Evolutionary conservation across 2,797 vertebrate genomes (phyloP).

Genomic region (Pangasius mekongensis): DNA sequence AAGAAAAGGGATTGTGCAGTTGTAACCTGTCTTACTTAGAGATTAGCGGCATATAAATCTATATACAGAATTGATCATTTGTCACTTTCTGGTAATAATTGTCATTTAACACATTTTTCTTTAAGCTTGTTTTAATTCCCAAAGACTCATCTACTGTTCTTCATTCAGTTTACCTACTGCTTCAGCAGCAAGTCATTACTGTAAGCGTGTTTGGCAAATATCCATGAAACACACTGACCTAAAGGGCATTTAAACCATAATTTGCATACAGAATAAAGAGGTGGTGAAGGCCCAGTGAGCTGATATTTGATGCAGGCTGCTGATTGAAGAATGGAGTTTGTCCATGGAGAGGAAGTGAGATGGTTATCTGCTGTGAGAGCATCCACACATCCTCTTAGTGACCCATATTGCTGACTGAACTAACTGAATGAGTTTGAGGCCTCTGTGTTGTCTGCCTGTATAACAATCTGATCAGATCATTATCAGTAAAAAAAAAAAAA

Average conservation of each 20-base stretch:
- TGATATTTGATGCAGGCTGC: conserved; percentile 47
- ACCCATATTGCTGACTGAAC: conserved; percentile 34
- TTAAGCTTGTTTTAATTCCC: not conserved
- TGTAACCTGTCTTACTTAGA: not conserved
- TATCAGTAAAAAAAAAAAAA: not conserved
- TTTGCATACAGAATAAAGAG: conserved; percentile 57
- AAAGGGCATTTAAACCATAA: conserved; percentile 47
- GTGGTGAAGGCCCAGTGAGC: conserved; percentile 33
- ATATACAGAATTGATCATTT: not conserved
- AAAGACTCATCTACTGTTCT: not conserved
- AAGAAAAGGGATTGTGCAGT: not conserved
- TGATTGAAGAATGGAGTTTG: conserved; percentile 61
- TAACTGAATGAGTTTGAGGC: conserved; percentile 23
- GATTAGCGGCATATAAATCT: not conserved
- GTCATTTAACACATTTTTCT: not conserved
- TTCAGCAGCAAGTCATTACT: not conserved
- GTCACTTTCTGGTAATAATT: not conserved
- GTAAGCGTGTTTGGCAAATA: not conserved
- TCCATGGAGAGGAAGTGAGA: conserved; percentile 64
- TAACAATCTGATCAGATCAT: conserved; percentile 14
- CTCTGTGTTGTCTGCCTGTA: conserved; percentile 28
- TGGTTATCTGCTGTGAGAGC: conserved; percentile 61
- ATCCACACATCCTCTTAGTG: conserved; percentile 50
- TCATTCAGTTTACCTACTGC: not conserved
- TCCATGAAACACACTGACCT: conserved; percentile 18